Evolutionary conservation across 2,888 invertebrate genomes (phyloP).

Genomic region (Tubiluchus corallicola): DNA sequence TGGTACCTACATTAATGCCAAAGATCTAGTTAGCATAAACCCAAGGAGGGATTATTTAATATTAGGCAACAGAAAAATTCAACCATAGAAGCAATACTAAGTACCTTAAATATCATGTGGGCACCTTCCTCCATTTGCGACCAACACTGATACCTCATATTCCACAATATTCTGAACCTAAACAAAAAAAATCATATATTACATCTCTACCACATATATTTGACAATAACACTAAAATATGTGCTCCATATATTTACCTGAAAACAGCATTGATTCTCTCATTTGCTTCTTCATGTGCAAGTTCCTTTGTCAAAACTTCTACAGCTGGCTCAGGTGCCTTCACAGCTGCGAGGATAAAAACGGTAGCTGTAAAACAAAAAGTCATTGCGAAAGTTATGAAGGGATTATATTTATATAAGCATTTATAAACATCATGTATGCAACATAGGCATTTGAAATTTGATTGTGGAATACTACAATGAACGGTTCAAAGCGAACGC

Average conservation of each 20-base stretch:
- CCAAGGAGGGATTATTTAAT: no score
- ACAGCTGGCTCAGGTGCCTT: slow-evolving; percentile 72
- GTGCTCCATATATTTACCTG: slow-evolving; percentile 32
- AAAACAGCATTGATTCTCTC: slow-evolving; percentile 64
- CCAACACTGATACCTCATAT: slow-evolving; percentile 93
- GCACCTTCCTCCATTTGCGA: slow-evolving; percentile 97
- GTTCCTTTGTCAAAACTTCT: slow-evolving; percentile 66
- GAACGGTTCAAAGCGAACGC: no score
- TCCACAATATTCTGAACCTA: slow-evolving; percentile 86
- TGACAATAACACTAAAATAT: neutral
- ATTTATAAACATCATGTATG: no score
- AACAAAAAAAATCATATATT: neutral
- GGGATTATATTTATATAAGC: no score
- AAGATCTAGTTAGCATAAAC: neutral
- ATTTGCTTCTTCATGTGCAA: slow-evolving; percentile 63
- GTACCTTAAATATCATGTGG: slow-evolving; percentile 72
- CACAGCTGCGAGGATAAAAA: slow-evolving; percentile 82
- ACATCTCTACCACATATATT: neutral
- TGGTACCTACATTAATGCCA: slow-evolving; percentile 40
- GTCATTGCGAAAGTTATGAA: no score
- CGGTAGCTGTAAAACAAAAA: slow-evolving; percentile 60
- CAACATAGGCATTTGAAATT: no score
- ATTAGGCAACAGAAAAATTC: no score
- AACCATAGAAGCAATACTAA: no score
- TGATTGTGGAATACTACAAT: no score